phyloP scores from a whole-genome alignment of 2,888 invertebrate genomes.

The Nemotelus nigrinus region DNA sequence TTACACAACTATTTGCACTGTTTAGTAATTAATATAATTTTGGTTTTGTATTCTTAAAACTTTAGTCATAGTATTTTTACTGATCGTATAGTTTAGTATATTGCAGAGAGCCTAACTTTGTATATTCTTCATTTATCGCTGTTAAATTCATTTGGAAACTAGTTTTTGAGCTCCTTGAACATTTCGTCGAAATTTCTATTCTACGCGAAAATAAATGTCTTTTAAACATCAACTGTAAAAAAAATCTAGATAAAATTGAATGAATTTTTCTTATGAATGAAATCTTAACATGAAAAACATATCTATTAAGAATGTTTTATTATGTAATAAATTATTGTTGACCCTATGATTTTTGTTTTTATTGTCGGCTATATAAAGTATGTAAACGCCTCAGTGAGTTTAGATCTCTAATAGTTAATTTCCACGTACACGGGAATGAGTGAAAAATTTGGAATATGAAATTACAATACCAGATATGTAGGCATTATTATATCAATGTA shows the following conservation, averaged over 20 bases:
- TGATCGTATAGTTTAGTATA: too few relatives aligned
- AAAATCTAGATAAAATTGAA: neutral
- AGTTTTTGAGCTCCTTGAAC: neutral
- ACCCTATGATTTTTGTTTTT: neutral
- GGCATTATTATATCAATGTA: too few relatives aligned
- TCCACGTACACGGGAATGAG: too few relatives aligned
- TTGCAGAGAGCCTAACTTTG: neutral
- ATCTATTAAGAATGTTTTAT: too few relatives aligned
- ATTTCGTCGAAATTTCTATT: conserved; percentile 46
- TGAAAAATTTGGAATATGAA: too few relatives aligned
- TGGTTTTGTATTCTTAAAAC: conserved; percentile 17
- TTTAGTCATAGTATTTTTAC: too few relatives aligned
- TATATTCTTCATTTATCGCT: neutral
- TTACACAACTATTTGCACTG: conserved; percentile 11
- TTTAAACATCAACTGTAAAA: conserved; percentile 7
- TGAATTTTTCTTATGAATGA: too few relatives aligned
- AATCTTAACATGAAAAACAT: too few relatives aligned
- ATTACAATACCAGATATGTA: too few relatives aligned
- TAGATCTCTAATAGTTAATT: too few relatives aligned
- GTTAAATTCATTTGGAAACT: neutral
- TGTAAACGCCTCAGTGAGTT: too few relatives aligned
- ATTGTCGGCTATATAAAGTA: too few relatives aligned
- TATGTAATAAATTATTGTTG: conserved; percentile 32
- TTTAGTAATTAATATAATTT: neutral
- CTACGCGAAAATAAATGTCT: conserved; percentile 29